A percentile compares a stretch with the other conserved stretches of the same genome.
phyloP scores from a whole-genome alignment of 2,113 vertebrate species.

The Elanus axillaris region DNA sequence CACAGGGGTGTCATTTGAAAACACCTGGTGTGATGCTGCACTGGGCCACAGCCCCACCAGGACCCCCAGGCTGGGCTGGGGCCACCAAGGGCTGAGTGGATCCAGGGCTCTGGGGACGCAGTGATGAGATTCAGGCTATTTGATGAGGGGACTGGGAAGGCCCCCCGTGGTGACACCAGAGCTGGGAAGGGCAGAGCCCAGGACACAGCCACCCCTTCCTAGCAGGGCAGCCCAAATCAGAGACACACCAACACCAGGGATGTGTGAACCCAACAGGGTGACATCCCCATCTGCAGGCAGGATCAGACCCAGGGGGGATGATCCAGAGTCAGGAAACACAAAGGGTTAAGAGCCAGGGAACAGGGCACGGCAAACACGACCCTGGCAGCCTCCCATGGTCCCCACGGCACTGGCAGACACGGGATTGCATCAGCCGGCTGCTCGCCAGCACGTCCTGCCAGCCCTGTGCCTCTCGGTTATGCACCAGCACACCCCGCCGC shows the following conservation, averaged over 20 bases:
- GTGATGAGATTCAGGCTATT: neutral
- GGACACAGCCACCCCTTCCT: too few relatives aligned
- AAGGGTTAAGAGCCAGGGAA: neutral
- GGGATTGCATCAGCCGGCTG: neutral
- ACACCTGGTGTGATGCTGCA: neutral
- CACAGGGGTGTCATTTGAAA: neutral
- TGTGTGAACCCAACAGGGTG: neutral
- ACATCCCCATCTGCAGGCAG: neutral
- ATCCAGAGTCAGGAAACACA: neutral
- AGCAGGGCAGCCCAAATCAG: neutral
- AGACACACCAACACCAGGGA: neutral
- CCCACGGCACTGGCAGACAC: neutral
- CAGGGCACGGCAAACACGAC: accelerated
- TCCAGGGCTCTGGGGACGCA: neutral
- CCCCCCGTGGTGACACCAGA: neutral
- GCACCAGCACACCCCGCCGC: neutral
- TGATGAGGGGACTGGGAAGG: neutral
- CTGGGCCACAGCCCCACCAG: neutral
- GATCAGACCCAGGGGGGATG: neutral
- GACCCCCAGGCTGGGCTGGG: neutral
- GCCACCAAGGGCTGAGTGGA: accelerated
- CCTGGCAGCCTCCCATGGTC: neutral
- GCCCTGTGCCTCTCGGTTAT: neutral
- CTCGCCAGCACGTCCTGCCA: neutral
- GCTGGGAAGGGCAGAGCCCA: neutral